Conservation (phyloP, 2,797 vertebrate species). For the Dermochelys coriacea region DNA sequence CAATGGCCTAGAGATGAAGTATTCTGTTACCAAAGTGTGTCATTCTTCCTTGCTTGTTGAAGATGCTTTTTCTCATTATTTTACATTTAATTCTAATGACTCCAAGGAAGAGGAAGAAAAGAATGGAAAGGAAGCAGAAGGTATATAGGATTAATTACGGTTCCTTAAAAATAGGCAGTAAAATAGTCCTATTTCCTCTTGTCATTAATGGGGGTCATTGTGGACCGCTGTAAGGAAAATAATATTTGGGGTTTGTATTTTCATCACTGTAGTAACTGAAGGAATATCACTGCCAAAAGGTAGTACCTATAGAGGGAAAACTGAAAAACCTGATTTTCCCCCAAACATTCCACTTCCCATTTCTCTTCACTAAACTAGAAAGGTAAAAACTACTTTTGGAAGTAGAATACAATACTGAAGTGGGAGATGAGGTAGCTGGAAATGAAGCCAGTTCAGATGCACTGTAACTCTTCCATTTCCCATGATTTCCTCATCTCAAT, state of each 20-base stretch:
- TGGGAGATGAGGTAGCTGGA: background rate
- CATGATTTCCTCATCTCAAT: background rate
- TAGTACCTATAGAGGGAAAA: background rate
- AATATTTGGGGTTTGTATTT: background rate
- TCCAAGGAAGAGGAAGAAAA: background rate
- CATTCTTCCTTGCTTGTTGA: background rate
- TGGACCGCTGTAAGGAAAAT: background rate
- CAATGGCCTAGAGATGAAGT: background rate
- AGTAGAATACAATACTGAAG: background rate
- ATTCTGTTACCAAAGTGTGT: background rate
- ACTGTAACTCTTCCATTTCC: background rate
- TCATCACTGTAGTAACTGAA: background rate
- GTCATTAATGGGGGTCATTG: background rate
- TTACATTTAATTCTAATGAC: background rate
- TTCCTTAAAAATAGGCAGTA: no score
- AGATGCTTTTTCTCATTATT: background rate
- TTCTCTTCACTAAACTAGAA: background rate
- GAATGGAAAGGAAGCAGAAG: background rate
- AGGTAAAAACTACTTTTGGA: background rate
- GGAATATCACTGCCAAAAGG: background rate
- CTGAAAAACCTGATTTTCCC: background rate
- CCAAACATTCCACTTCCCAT: background rate
- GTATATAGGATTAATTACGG: background rate
- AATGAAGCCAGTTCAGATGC: background rate
- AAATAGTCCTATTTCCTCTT: background rate